phyloP scores from a whole-genome alignment of 2,797 vertebrate species.

The Allobates femoralis region DNA sequence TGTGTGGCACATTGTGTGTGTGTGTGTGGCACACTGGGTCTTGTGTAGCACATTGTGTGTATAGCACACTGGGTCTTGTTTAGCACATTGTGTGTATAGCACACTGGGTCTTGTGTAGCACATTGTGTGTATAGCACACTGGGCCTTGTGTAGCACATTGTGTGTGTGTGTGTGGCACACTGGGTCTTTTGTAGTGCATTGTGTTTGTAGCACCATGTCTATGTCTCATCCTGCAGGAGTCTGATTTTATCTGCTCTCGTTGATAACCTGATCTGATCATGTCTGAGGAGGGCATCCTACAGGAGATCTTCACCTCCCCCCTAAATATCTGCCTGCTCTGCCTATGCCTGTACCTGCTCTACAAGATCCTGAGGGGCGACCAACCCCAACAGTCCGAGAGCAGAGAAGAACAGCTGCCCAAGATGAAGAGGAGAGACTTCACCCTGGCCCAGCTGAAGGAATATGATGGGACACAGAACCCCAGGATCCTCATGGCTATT shows the following conservation, averaged over 20 bases:
- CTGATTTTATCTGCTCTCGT: background rate
- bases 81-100: background rate
- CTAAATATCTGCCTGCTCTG: slow-evolving; percentile 89
- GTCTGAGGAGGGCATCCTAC: slow-evolving; percentile 75
- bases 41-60: too few species aligned
- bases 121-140: too few species aligned
- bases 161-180: too few species aligned
- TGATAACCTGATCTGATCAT: background rate
- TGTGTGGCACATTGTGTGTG: too few species aligned
- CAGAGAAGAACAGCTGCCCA: slow-evolving; percentile 79
- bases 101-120: background rate
- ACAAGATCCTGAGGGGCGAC: slow-evolving; percentile 91
- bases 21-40: too few species aligned
- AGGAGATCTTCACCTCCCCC: slow-evolving; percentile 90
- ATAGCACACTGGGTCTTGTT: too few species aligned
- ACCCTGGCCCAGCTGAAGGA: slow-evolving; percentile 82
- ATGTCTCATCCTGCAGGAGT: slow-evolving; percentile 1
- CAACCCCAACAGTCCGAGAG: slow-evolving; percentile 71
- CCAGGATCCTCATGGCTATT: slow-evolving; percentile 92
- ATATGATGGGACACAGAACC: slow-evolving; percentile 83
- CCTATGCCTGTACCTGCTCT: slow-evolving; percentile 90
- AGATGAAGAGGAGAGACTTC: slow-evolving; percentile 88
- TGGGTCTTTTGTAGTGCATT: background rate
- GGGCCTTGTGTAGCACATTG: too few species aligned
- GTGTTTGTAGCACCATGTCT: background rate